Percentiles rank a stretch among this genome's conserved stretches.
phyloP scores from a whole-genome alignment of 2,797 vertebrate species.

The Sebastes vulpes region DNA sequence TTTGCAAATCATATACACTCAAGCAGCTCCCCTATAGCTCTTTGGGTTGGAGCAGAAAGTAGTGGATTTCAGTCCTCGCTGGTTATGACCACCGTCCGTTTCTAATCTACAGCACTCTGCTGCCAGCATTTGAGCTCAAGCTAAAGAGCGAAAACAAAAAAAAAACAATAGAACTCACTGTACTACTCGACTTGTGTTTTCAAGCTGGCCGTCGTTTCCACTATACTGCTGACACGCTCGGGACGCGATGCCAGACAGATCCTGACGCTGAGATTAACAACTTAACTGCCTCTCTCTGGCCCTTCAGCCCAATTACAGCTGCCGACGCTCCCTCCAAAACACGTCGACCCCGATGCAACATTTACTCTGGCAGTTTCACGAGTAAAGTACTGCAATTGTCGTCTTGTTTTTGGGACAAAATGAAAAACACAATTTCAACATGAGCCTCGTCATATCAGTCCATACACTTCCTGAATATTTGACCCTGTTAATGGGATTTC shows the following conservation, averaged over 20 bases:
- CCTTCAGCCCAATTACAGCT: slow-evolving; percentile 44
- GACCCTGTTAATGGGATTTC: slow-evolving; percentile 43
- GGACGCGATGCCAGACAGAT: slow-evolving; percentile 70
- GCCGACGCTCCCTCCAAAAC: slow-evolving; percentile 53
- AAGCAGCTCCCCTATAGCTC: not conserved
- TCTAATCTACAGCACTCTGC: slow-evolving; percentile 11
- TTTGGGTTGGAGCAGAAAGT: not conserved
- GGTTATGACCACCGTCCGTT: slow-evolving; percentile 27
- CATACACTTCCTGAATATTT: slow-evolving; percentile 54
- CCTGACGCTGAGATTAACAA: slow-evolving; percentile 75
- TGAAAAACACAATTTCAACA: slow-evolving; percentile 40
- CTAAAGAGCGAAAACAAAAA: slow-evolving; percentile 29
- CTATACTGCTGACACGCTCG: slow-evolving; percentile 50
- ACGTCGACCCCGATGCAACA: slow-evolving; percentile 56
- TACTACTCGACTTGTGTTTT: slow-evolving; percentile 49
- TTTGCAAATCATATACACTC: not conserved
- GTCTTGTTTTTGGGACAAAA: slow-evolving; percentile 50
- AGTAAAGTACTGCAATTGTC: slow-evolving; percentile 64
- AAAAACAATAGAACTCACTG: slow-evolving; percentile 54
- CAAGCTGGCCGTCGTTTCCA: slow-evolving; percentile 34
- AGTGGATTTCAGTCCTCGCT: slow-evolving; percentile 18
- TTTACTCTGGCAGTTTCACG: slow-evolving; percentile 70
- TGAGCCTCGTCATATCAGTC: slow-evolving; percentile 25
- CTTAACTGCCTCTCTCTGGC: slow-evolving; percentile 60
- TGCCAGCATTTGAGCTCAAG: slow-evolving; percentile 25